Evolutionary conservation across 2,113 vertebrate genomes (phyloP), one percentile per base, ranked within the genome.

Genomic region (Sporophila hypoxantha): DNA sequence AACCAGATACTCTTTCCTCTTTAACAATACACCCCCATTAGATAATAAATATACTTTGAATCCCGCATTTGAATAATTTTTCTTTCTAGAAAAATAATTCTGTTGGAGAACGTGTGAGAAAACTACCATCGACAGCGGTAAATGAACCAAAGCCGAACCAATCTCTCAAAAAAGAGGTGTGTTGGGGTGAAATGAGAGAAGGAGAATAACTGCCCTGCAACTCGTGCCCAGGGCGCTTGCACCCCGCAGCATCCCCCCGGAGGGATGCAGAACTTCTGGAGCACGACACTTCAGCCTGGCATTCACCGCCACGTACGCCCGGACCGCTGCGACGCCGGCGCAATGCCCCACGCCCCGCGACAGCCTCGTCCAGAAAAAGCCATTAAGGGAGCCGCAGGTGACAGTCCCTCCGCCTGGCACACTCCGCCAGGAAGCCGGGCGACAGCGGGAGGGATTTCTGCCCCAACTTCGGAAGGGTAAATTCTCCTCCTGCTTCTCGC

Each of bases 201-300:
- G 49, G 53, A 7, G 21, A 67, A 7, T 5, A 32, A 36, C 39
- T 10, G 82, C 66, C 47, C 59, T 4, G 49, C 71, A 46, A 55
- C 34, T 69, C 25, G 34, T 1, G 65, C 60, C 6, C 74, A 10
- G 78, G 50, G 65, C 80, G 76, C 84, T 55, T 27, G 64, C 75
- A 87, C 76, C 91, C 92, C 17, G 88, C 75, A 44, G 84, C 94
- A 93, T 68, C 85, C 68, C 71, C 91, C 90, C 92, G 32, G 78
- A 82, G 86, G 87, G 94, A 90, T 73, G 85, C 93, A 88, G 64
- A 94, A 96, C 94, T 96, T 91, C 37, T 77, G 91, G 85, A 65
- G 85, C 90, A 76, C 94, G 86, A 68, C 95, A 67, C 93, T 92
- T 88, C 94, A 32, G 53, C 94, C 82, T 6, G 94, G 91, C 94